These are phyloP conservation scores for Oncopodura yosiiana DNA, from an alignment of 1,140 invertebrate species.

Conservation along the genomic window DNA sequence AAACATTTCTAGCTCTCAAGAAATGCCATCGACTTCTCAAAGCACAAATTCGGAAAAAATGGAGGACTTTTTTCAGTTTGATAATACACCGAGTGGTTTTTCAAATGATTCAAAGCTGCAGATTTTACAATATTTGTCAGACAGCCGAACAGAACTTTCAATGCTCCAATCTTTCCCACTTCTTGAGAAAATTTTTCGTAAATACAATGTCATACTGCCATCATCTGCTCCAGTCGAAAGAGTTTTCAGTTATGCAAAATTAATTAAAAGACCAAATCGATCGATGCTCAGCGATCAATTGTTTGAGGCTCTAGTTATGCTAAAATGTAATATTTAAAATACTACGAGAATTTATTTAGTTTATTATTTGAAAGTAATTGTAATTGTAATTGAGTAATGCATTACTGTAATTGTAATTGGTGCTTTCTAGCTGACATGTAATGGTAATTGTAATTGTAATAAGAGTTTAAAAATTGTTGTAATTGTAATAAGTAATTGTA, in stretches of 20 bases:
- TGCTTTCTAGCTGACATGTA: no score
- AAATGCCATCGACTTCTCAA: not conserved
- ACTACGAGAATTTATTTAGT: no score
- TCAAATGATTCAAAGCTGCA: not conserved
- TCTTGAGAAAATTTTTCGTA: not conserved
- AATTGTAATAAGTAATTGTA: not conserved
- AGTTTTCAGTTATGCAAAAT: not conserved
- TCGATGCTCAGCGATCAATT: not conserved
- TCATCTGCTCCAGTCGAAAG: slow-evolving; percentile 10
- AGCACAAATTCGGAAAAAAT: not conserved
- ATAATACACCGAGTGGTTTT: not conserved
- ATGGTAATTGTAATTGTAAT: no score
- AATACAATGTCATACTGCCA: not conserved
- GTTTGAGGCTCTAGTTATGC: not conserved
- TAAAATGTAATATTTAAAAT: not conserved
- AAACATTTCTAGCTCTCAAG: not conserved
- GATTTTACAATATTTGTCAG: slow-evolving; percentile 3
- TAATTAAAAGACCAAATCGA: not conserved
- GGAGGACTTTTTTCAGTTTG: not conserved
- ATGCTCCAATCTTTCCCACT: not conserved
- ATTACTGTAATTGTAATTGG: no score
- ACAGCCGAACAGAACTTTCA: not conserved
- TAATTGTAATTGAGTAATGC: no score
- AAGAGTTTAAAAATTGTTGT: not conserved
- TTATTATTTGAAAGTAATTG: no score